Base-by-base conservation (phyloP, 2,797 vertebrate genomes). In the Malacoraja senta region DNA sequence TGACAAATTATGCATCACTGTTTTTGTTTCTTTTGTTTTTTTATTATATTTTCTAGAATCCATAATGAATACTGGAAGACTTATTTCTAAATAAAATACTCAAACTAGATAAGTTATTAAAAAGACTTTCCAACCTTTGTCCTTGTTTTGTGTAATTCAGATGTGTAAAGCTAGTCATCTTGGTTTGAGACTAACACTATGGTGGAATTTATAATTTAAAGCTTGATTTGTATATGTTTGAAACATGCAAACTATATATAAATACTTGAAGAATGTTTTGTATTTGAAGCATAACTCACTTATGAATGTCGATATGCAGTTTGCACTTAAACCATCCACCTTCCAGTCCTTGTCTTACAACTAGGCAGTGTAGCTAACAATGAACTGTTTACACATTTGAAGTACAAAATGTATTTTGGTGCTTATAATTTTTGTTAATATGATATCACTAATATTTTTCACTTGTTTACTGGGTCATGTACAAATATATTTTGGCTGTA, bases 341-440 rank as follows among this genome's bases (percentile, higher is more conserved):
- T 7, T 35, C 61, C 61, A 13, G 61, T 86, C 58, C 83, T 91
- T 3, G 2, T 92, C 44, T 17, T 19, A 91, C 71, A 92, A 29
- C 44, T 92, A 58, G 71, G 72, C 71, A 74, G 15, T 76, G 17
- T 92, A 38, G 72, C 13, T 76, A 76, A 91, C 68, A 26, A 91
- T 91, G 71, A 91, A 91, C 68, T 91, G 90, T 92, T 92, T 92
- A 92, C 71, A 92, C 44, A 76, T 76, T 91, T 53, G 35, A 76
- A 92, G 90, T 92, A 92, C 72, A 76, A 72, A 44, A 76, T n/a
- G 35, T 72, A 92, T 58, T 53, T 92, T 76, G 72, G 90, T 92
- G 90, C 72, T 92, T 92, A 92, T 76, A 92, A 74, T 92, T 92
- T 53, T 74, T 88, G n/a, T 88, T 91, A 91, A 91, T 72, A 76